Base-by-base conservation (phyloP, 2,888 invertebrate genomes). In the Eudemis profundana region DNA sequence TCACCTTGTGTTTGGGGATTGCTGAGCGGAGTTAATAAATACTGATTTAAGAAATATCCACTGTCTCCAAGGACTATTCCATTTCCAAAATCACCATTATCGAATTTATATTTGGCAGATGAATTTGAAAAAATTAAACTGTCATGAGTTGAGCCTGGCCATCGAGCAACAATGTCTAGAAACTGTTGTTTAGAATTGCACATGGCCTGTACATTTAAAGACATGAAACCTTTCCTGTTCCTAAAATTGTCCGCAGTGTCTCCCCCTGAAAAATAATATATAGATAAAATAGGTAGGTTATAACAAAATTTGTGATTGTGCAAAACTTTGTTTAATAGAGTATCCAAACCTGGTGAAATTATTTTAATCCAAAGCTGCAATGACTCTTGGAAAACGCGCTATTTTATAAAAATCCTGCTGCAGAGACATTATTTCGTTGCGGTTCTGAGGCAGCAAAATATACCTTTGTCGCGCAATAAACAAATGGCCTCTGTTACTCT, bases 21-120 rank as follows among this genome's bases (percentile, higher is more conserved):
- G 17, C 59, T 17, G 27, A 70, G 38, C 27, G 70, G 67, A 21
- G 66, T 68, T 49, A 68, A 60, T 65, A 67, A 66, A 42, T 54
- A 67, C 5, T n/a, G 12, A 5, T 61, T 64, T 50, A 62, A 56
- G 7, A 68, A 61, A 49, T 69, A 69, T 1, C 69, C 69, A 57
- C 68, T 63, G 57, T 66, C 68, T 21, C 69, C 69, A 19, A 69
- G n/a, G 15, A 69, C 12, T n/a, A 29, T 51, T 8, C 44, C 21
- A 19, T 57, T 27, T 21, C 8, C 44, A 42, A 33, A 59, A 12
- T 27, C 46, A 12, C 54, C 49, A 44, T 68, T 50, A 14, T 56
- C 12, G 61, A 68, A 60, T 46, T 65, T 57, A 36, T 21, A 51
- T 44, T 40, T 51, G 27, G 21, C 49, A 42, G 40, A 61, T 57